A percentile compares a stretch with the other conserved stretches of the same genome.
Evolutionary conservation across 1,140 invertebrate genomes (phyloP).

Genomic region (Cephus cinctus): DNA sequence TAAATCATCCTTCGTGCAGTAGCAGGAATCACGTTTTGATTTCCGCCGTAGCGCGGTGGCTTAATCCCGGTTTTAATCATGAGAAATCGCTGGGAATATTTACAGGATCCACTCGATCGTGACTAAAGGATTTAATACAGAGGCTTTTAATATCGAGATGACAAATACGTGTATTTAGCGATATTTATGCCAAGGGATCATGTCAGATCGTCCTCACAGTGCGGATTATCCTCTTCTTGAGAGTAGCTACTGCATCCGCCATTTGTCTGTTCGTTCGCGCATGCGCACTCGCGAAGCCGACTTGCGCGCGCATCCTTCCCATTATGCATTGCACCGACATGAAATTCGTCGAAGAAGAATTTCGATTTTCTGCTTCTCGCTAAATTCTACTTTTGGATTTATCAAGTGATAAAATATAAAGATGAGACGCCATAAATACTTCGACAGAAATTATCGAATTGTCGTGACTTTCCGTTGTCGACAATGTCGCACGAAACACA

Average conservation of each 20-base stretch:
- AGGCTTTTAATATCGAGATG: slow-evolving; percentile 27
- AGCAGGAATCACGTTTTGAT: slow-evolving; percentile 15
- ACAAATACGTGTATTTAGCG: slow-evolving; percentile 35
- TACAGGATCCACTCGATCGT: slow-evolving; percentile 28
- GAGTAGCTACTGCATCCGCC: slow-evolving; percentile 25
- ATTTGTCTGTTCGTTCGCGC: slow-evolving; percentile 18
- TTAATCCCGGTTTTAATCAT: slow-evolving; percentile 35
- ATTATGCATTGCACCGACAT: too few species aligned
- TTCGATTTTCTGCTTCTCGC: too few species aligned
- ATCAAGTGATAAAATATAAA: too few species aligned
- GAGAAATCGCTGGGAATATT: slow-evolving; percentile 32
- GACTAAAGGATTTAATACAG: slow-evolving; percentile 10
- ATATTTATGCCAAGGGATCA: slow-evolving; percentile 39
- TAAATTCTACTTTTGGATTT: too few species aligned
- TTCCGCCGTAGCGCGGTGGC: slow-evolving; percentile 7
- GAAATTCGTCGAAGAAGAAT: too few species aligned
- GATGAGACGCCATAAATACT: too few species aligned
- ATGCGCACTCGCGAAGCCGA: too few species aligned
- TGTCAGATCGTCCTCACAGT: slow-evolving; percentile 29
- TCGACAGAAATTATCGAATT: too few species aligned
- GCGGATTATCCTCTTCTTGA: slow-evolving; percentile 33
- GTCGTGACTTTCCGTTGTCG: too few species aligned
- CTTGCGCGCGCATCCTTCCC: too few species aligned
- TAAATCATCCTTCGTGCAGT: slow-evolving; percentile 25
- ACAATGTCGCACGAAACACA: too few species aligned